Evolutionary conservation across 2,113 vertebrate genomes (phyloP).

Genomic region (Lonchura striata): DNA sequence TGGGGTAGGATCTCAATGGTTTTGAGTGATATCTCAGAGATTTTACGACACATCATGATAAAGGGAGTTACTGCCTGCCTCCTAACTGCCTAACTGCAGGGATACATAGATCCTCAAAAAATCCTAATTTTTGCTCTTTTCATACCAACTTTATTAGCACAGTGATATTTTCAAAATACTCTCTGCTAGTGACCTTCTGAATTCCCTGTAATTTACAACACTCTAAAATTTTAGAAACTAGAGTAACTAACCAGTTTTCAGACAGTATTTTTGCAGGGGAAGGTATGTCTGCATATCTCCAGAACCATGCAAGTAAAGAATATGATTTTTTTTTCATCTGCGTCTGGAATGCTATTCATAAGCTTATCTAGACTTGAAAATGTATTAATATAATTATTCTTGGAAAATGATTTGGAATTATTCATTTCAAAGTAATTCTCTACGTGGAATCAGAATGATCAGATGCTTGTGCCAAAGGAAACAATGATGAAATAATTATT

Average conservation of each 20-base stretch:
- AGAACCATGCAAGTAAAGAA: neutral
- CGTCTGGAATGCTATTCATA: neutral
- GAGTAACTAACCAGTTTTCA: neutral
- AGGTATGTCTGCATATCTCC: neutral
- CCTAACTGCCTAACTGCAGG: neutral
- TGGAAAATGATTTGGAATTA: constrained; percentile 21
- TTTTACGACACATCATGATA: neutral
- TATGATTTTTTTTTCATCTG: neutral
- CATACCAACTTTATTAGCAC: neutral
- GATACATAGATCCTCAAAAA: neutral
- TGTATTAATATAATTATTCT: constrained; percentile 6
- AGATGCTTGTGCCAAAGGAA: constrained; percentile 6
- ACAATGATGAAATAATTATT: constrained; percentile 4
- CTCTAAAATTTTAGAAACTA: neutral
- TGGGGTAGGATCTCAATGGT: neutral
- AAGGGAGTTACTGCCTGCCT: neutral
- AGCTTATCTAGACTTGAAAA: constrained; percentile 23
- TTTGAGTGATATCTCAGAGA: neutral
- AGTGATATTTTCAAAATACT: neutral
- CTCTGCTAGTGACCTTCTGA: neutral
- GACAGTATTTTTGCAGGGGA: neutral
- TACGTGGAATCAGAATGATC: neutral
- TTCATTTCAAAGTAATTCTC: neutral
- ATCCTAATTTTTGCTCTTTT: neutral
- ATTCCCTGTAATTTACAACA: neutral